Percentiles rank a stretch among this genome's conserved stretches.
These are phyloP conservation scores for Cylas formicarius DNA, from an alignment of 1,140 invertebrate species.

Conservation along the genomic window DNA sequence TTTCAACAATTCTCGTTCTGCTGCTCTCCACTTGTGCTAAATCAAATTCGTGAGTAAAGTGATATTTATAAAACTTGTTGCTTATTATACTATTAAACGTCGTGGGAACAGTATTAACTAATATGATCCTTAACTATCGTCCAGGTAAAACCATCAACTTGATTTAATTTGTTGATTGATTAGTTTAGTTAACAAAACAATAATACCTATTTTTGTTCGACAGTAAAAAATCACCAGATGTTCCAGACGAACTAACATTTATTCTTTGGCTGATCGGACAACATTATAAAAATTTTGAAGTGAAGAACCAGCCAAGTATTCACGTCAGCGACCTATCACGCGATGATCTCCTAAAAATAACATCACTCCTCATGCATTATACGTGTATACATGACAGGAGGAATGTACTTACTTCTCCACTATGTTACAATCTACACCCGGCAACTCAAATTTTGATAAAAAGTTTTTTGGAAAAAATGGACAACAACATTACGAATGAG, in stretches of 20 bases:
- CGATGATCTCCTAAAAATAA: constrained; percentile 27
- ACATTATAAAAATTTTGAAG: constrained; percentile 30
- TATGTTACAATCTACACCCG: constrained; percentile 29
- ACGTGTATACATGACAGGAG: constrained; percentile 33
- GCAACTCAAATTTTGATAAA: constrained; percentile 33
- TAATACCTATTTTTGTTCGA: constrained; percentile 7
- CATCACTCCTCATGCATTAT: constrained; percentile 37
- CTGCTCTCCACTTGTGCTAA: too few relatives aligned
- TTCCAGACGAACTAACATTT: constrained; percentile 24
- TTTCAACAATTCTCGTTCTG: too few relatives aligned
- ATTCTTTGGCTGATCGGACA: constrained; percentile 28
- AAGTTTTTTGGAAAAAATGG: constrained; percentile 31
- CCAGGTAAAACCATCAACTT: not conserved
- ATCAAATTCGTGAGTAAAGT: too few relatives aligned
- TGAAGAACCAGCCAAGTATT: constrained; percentile 23
- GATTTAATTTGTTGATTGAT: constrained; percentile 4
- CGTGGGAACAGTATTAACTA: too few relatives aligned
- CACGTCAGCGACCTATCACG: constrained; percentile 26
- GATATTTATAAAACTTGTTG: too few relatives aligned
- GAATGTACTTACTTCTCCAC: constrained; percentile 29
- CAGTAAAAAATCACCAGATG: constrained; percentile 19
- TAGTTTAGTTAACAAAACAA: constrained; percentile 9
- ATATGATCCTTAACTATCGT: too few relatives aligned
- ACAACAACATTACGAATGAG: constrained; percentile 26
- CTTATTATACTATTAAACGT: too few relatives aligned